Base-by-base conservation (phyloP, 2,888 invertebrate genomes). In the Ptilodon capucinus region DNA sequence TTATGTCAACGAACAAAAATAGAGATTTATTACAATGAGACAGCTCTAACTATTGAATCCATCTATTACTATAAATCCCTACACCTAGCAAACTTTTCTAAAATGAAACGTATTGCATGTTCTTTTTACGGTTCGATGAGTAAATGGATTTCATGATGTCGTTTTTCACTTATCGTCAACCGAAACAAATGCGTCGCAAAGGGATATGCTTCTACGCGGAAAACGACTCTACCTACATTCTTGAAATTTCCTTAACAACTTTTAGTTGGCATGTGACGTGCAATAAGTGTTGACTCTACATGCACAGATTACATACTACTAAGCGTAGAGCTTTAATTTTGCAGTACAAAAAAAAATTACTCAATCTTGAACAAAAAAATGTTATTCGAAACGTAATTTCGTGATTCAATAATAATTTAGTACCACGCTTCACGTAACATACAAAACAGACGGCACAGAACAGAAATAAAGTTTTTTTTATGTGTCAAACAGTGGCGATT, bases 401-500 rank as follows among this genome's bases (percentile, higher is more conserved):
- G 5, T 38, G 7, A 19, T 11, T 6, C 7, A 38, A 2, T 19
- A 5, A 19, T 38, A 18, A 19, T 38, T 19, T 19, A 38, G 13
- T 13, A 38, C 35, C 17, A 9, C 8, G 17, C 38, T 19, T n/a
- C 5, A 38, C 19, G 19, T 19, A 6, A 11, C 1, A 18, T 36
- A 18, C 18, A 18, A 11, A 36, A 2, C 35, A 17, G 17, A 19
- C 35, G 9, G 18, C 9, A 34, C 16, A 17, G 39, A n/a, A 51
- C 51, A 36, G 36, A 49, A 44, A 60, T 39, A 41, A 41, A 44
- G 42, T 53, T 71, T 65, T 69, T 68, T 74, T 75, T 67, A 72
- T 74, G 74, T 76, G 76, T 79, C 76, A 80, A 79, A 78, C 65
- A 71, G 70, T 75, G 64, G 71, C 74, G 77, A 81, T 78, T 82